These are phyloP conservation scores for Phrynocephalus guinanensis DNA, from an alignment of 2,797 vertebrate genomes.

Conservation along the genomic window DNA sequence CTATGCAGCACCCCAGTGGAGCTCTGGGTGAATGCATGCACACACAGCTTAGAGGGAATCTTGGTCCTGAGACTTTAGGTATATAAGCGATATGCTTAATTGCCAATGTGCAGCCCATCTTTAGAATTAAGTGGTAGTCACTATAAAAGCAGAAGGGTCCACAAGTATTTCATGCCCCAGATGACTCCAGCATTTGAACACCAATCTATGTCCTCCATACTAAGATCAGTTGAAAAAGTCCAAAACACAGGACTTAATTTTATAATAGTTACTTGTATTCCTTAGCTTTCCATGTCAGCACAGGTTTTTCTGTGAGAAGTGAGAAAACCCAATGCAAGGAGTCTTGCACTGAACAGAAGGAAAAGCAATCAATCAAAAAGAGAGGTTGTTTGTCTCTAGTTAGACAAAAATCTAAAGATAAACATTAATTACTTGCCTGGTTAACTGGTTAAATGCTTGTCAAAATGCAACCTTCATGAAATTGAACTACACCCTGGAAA, in stretches of 20 bases:
- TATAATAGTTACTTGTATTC: background rate
- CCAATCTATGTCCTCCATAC: background rate
- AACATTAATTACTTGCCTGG: conserved; percentile 26
- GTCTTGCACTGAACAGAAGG: background rate
- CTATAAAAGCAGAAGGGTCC: background rate
- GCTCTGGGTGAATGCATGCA: too few species aligned
- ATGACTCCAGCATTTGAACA: background rate
- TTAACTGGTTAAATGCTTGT: conserved; percentile 36
- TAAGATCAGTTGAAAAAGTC: too few species aligned
- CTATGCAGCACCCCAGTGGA: too few species aligned
- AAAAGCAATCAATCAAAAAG: background rate
- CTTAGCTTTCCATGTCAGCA: background rate
- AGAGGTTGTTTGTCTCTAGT: background rate
- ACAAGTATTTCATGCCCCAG: background rate
- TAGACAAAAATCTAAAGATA: conserved; percentile 15
- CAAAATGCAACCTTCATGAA: conserved; percentile 19
- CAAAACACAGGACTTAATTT: background rate
- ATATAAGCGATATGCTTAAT: too few species aligned
- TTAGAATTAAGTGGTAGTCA: background rate
- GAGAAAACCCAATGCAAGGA: background rate
- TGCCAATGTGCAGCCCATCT: background rate
- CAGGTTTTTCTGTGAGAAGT: background rate
- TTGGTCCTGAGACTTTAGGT: too few species aligned
- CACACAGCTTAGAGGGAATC: too few species aligned
- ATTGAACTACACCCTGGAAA: conserved; percentile 13